Base-by-base conservation (phyloP, 2,888 invertebrate genomes). In the Glaucopsyche alexis region DNA sequence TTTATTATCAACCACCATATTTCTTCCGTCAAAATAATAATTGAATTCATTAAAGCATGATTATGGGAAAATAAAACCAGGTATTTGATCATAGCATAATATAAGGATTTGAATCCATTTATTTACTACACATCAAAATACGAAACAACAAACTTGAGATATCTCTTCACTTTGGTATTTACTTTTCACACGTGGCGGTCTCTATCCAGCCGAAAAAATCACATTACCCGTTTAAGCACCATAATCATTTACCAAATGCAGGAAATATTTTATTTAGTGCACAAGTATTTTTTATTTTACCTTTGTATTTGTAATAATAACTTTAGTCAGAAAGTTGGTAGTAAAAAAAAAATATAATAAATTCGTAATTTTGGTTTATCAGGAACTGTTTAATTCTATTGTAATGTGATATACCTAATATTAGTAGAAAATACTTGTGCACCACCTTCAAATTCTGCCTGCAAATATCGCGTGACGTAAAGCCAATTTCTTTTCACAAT, bases 221-320 rank as follows among this genome's bases (percentile, higher is more conserved):
- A 87, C 85, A 87, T 85, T 75, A 84, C 83, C 83, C 83, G 80
- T 83, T 29, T 82, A 83, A 85, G 84, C 85, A 88, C 85, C 85
- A 80, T 80, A 77, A 77, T 74, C 73, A 71, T 75, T 71, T 65
- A 71, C 74, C 73, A 73, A 72, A 72, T 71, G 42, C 45, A 69
- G 47, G 19, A 29, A 11, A 11, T 9, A 47, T 47, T 60, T 60
- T 29, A 38, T 7, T 38, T 29, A 60, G 60, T 60, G 29, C 60
- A 60, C 60, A 60, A 60, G 29, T 13, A 29, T 29, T 29, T 52
- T 52, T 52, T 8, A 42, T 8, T 42, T 52, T 49, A 7, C 49
- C n/a, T n/a, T n/a, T n/a, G n/a, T n/a, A n/a, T 49, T 49, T 49
- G 49, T 49, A 14, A 49, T 0, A 14, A 49, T 29, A 29, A 29